Conservation (phyloP, 2,888 invertebrate species). For the Heteromurus nitidus region DNA sequence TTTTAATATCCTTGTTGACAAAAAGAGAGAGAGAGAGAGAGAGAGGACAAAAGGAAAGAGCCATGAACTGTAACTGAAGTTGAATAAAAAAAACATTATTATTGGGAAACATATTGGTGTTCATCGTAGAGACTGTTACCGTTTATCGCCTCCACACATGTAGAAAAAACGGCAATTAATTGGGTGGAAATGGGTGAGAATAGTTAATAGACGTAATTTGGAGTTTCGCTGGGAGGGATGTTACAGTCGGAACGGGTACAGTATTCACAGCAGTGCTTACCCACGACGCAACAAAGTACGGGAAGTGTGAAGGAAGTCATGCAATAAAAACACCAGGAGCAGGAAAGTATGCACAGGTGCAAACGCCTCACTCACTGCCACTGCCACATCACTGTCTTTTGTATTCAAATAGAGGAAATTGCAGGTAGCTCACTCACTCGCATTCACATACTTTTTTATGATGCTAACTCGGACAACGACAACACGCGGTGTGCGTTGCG, state of each 20-base stretch:
- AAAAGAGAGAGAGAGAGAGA: background rate
- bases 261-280: too few relatives aligned
- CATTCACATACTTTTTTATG: background rate
- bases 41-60: background rate
- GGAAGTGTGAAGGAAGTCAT: constrained; percentile 20
- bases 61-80: background rate
- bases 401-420: constrained; percentile 49
- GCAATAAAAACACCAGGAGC: constrained; percentile 19
- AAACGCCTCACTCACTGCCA: too few relatives aligned
- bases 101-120: background rate
- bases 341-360: constrained; percentile 24
- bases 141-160: background rate
- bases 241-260: too few relatives aligned
- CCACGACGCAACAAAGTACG: background rate
- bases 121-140: background rate
- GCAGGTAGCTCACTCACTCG: constrained; percentile 31
- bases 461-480: too few relatives aligned
- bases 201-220: too few relatives aligned
- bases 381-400: constrained; percentile 24
- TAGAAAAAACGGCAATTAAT: background rate
- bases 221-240: background rate
- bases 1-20: background rate
- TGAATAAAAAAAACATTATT: constrained; percentile 1
- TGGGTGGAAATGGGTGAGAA: too few relatives aligned
- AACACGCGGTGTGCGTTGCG: background rate